phyloP scores from a whole-genome alignment of 2,888 invertebrate species.

The Euzetes globulus region DNA sequence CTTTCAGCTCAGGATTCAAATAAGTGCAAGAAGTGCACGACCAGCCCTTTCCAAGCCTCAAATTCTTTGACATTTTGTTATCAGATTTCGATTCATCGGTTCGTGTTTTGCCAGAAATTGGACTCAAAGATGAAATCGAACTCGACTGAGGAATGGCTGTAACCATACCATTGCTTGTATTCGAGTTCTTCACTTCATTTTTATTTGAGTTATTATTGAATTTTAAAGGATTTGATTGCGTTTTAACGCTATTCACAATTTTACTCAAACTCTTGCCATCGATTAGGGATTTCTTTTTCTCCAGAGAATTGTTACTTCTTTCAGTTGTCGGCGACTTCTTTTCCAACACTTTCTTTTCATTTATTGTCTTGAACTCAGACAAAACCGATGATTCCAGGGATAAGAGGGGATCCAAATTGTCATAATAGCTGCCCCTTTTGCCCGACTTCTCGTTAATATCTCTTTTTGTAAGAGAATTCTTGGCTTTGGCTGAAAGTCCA shows the following conservation, averaged over 20 bases:
- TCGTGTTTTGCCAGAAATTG: conserved; percentile 1
- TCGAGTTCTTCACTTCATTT: background rate
- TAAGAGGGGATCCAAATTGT: conserved; percentile 36
- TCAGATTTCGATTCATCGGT: background rate
- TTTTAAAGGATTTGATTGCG: background rate
- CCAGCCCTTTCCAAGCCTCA: conserved; percentile 51
- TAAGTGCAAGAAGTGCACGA: conserved; percentile 65
- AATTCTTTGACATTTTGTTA: background rate
- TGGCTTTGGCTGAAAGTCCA: background rate
- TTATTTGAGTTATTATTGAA: background rate
- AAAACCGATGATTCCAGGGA: background rate
- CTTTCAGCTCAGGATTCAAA: conserved; percentile 53
- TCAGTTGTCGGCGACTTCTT: background rate
- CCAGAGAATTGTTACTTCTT: background rate
- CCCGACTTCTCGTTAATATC: background rate
- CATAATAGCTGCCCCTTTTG: conserved; percentile 40
- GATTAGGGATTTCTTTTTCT: conserved; percentile 7
- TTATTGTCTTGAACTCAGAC: background rate
- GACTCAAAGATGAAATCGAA: background rate
- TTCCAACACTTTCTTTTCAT: background rate
- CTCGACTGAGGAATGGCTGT: background rate
- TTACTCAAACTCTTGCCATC: conserved; percentile 13
- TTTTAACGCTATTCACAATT: conserved; percentile 24
- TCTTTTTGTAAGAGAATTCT: background rate
- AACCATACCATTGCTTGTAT: background rate